A percentile compares a stretch with the other conserved stretches of the same genome.
phyloP scores from a whole-genome alignment of 2,888 invertebrate genomes.

The Limnephilus marmoratus region DNA sequence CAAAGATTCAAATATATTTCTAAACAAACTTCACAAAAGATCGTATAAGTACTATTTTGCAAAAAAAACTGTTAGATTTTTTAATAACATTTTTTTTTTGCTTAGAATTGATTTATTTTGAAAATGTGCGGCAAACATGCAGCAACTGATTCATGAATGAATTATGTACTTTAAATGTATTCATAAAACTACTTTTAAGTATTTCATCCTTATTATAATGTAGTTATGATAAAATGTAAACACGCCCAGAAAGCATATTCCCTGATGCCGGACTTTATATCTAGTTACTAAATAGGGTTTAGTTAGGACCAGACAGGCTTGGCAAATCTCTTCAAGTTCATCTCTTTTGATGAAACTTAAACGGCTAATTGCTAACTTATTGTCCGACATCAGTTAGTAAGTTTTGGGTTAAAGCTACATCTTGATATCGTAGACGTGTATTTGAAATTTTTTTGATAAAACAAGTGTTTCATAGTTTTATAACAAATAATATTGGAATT shows the following conservation, averaged over 20 bases:
- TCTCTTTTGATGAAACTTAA: neutral
- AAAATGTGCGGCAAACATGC: neutral
- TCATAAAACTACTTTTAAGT: neutral
- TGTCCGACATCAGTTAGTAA: neutral
- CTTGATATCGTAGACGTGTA: conserved; percentile 34
- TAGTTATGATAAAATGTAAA: neutral
- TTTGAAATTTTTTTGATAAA: conserved; percentile 44
- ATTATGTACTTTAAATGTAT: neutral
- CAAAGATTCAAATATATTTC: neutral
- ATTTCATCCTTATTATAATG: neutral
- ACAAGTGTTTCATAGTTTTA: conserved; percentile 54
- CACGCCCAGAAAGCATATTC: neutral
- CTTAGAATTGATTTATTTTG: neutral
- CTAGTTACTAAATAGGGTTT: neutral
- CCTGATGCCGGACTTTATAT: neutral
- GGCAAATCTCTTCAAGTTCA: neutral
- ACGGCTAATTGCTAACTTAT: neutral
- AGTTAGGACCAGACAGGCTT: neutral
- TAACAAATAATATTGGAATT: conserved; percentile 52
- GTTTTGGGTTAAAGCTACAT: neutral
- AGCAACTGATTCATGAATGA: neutral
- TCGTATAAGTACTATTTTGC: neutral
- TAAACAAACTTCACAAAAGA: neutral
- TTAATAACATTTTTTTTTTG: neutral
- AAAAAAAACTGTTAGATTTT: neutral